phyloP scores from a whole-genome alignment of 2,113 vertebrate species.

The Cygnus buccinator region DNA sequence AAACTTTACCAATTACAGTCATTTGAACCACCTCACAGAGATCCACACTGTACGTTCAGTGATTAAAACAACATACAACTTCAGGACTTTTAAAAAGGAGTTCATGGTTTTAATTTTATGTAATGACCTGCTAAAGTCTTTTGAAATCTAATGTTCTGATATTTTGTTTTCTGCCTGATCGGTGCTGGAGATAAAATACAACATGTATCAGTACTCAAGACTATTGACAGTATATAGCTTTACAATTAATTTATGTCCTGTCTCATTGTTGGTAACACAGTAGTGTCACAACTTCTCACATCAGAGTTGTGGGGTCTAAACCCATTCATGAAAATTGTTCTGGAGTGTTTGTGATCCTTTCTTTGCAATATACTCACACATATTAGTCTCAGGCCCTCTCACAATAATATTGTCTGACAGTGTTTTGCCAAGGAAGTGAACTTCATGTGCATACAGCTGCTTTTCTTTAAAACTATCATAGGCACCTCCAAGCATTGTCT shows the following conservation, averaged over 20 bases:
- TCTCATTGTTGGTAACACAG: background rate
- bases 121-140: background rate
- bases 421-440: background rate
- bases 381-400: background rate
- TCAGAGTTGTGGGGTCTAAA: background rate
- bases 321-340: background rate
- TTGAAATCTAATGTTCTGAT: background rate
- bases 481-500: background rate
- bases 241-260: background rate
- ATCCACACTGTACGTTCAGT: background rate
- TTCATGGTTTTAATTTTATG: background rate
- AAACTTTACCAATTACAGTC: background rate
- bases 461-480: background rate
- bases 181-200: background rate
- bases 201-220: background rate
- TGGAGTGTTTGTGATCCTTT: background rate
- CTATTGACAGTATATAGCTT: background rate
- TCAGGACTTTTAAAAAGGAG: background rate
- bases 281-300: background rate
- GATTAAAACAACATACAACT: background rate
- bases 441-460: background rate
- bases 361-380: background rate
- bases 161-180: background rate
- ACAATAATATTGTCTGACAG: fast-evolving
- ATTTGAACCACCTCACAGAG: background rate